Base-by-base conservation (phyloP, 2,797 vertebrate genomes). In the Remorina albescens region DNA sequence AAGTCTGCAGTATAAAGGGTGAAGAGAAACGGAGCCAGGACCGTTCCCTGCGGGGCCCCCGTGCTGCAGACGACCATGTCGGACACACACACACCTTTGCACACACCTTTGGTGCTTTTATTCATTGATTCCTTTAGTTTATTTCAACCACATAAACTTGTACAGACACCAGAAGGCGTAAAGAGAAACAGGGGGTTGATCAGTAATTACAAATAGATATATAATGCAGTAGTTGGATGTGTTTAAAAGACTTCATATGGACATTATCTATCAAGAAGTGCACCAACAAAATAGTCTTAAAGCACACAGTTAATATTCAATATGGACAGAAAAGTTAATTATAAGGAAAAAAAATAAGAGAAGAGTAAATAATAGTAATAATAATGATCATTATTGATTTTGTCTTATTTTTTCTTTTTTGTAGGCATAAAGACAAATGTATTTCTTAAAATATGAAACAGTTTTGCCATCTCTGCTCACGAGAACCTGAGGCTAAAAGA, bases 381-480 rank as follows among this genome's bases (percentile, higher is more conserved):
- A 37, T 37, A 36, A 36, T 56, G 10, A 34, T 56, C 32, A 36
- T 23, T 23, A 56, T 56, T 26, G 3, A 23, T 39, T 13, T 37
- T 28, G 3, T 26, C 8, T 57, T 41, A 41, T 18, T 18, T 34
- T 32, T 32, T 8, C 19, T 8, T 46, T 46, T 46, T n/a, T n/a
- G 18, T 26, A 28, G 37, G 23, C 21, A 49, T 57, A 32, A 42
- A 78, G 50, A 25, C 5, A 55, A 39, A 67, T 70, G 9, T 62
- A 65, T 60, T 70, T 61, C 67, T 55, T n/a, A n/a, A n/a, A n/a
- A n/a, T n/a, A n/a, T n/a, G n/a, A n/a, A 47, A 68, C 36, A 53
- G 65, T 8, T 41, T 41, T 28, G 25, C 53, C 57, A 53, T 81
- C 54, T 54, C 67, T 28, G 25, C 39, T 66, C 23, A 51, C 18